These are phyloP conservation scores for Stenotaenia linearis DNA, from an alignment of 2,888 invertebrate genomes.

Conservation along the genomic window DNA sequence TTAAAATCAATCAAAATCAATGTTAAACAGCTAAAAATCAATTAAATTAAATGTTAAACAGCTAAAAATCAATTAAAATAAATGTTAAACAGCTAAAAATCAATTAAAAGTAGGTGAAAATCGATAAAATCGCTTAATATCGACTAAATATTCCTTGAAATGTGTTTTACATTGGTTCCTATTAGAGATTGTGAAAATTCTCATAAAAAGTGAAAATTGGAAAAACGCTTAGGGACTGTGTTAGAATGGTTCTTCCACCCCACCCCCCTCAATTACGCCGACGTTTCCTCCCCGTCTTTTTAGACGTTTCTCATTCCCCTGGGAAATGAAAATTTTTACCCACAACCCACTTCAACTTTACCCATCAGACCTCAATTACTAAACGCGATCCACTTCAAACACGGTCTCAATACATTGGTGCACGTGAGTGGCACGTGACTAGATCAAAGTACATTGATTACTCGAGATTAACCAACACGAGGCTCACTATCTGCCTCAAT, in stretches of 20 bases:
- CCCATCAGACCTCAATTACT: not conserved
- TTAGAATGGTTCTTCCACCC: not conserved
- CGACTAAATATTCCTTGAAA: too few relatives aligned
- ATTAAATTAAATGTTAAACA: too few relatives aligned
- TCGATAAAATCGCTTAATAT: too few relatives aligned
- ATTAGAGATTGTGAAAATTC: too few relatives aligned
- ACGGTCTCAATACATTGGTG: not conserved
- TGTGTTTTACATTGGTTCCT: too few relatives aligned
- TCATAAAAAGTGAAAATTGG: too few relatives aligned
- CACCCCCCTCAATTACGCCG: not conserved
- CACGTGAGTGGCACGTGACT: not conserved
- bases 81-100: too few relatives aligned
- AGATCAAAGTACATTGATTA: not conserved
- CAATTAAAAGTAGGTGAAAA: too few relatives aligned
- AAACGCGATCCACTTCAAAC: not conserved
- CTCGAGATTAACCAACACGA: not conserved
- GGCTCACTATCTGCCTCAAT: not conserved
- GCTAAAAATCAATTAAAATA: too few relatives aligned
- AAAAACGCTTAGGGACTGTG: not conserved
- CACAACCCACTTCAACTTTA: not conserved
- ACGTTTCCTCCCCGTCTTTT: not conserved
- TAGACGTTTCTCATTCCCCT: not conserved
- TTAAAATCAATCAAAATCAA: too few relatives aligned
- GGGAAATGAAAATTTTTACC: not conserved
- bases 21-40: too few relatives aligned